Base-by-base conservation (phyloP, 2,888 invertebrate genomes). In the Amphiduros pacificus region DNA sequence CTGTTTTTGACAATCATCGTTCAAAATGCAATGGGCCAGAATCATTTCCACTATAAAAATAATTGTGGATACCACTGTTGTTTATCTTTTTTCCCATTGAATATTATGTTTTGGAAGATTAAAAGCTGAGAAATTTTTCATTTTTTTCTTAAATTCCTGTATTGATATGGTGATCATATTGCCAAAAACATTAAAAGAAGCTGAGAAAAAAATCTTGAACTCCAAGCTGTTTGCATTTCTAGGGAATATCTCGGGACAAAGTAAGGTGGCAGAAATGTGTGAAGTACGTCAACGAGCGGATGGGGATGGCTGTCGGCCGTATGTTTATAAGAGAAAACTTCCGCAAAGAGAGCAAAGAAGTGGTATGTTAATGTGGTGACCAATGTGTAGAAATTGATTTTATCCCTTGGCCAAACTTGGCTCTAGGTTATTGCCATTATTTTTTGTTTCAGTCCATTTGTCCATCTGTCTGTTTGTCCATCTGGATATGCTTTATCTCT, bases 241-340 rank as follows among this genome's bases (percentile, higher is more conserved):
- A 79, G 80, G 80, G 79, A 17, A 73, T 79, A 26, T 70, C 71
- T n/a, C 61, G 71, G 59, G 77, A 76, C 55, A 74, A 74, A 52
- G 73, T 75, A 0, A 85, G 95, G 66, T 96, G 95, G 95, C 94
- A 94, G 79, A 92, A 90, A 70, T 96, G 96, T 79, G 91, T 95
- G 5, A 88, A 90, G 0, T 92, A 93, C 82, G 93, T 94, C 6
- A 92, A 92, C 78, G 91, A 92, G 78, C 90, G 90, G 75, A 84
- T 93, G 72, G 93, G 92, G 32, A 93, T 94, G 92, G 94, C 94
- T 0, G 86, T 95, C 44, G 95, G 96, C 0, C 90, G 93, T 0
- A 89, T 96, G 87, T 96, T 95, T 77, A 93, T 96, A 0, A 85
- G 87, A 58, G 90, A 90, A 75, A 91, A 94, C 80, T 97, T 96